Evolutionary conservation across 2,797 vertebrate species (phyloP).

Genomic region (Merluccius polli): DNA sequence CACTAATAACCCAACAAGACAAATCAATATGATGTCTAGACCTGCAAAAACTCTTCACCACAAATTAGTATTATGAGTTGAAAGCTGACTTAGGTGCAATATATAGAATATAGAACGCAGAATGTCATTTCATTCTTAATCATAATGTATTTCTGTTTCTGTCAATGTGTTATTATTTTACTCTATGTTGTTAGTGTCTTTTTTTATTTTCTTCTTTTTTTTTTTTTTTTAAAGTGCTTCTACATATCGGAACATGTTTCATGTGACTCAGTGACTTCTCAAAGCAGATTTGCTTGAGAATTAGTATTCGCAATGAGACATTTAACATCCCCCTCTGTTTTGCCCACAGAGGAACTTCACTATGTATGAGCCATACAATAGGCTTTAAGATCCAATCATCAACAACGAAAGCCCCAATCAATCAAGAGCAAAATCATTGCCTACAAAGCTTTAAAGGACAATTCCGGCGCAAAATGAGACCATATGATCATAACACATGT

Average conservation of each 20-base stretch:
- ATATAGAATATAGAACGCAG: neutral
- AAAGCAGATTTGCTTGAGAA: no score
- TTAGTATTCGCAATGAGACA: neutral
- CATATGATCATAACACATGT: no score
- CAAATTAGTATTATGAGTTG: constrained; percentile 31
- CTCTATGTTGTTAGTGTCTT: neutral
- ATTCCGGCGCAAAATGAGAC: no score
- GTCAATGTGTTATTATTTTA: neutral
- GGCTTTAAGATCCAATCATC: neutral
- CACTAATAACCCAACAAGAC: constrained; percentile 48
- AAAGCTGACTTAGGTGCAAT: neutral
- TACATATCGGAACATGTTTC: no score
- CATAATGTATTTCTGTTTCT: neutral
- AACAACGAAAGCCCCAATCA: neutral
- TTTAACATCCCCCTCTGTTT: neutral
- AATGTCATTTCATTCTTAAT: neutral
- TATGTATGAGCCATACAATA: neutral
- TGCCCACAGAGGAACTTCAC: neutral
- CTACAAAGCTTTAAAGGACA: no score
- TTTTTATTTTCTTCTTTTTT: neutral
- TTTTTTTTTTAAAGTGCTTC: no score
- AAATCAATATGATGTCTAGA: constrained; percentile 53
- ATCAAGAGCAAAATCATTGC: neutral
- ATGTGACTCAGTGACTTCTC: no score
- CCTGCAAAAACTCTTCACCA: constrained; percentile 36